These are phyloP conservation scores for Porites australiensis DNA, from an alignment of 64 coral and sea anemone species.

Conservation along the genomic window DNA sequence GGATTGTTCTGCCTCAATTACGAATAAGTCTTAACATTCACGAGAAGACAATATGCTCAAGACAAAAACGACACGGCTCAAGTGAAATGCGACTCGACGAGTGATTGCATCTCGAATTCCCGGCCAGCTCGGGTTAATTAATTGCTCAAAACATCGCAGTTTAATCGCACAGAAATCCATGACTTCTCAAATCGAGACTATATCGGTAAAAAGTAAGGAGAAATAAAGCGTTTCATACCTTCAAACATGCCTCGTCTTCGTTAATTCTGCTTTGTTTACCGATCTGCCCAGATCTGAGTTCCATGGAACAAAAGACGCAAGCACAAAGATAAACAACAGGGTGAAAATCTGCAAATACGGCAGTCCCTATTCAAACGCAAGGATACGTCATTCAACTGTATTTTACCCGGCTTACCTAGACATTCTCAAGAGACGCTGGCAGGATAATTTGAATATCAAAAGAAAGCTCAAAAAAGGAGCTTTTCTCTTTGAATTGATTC, in stretches of 20 bases:
- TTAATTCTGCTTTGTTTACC: slow-evolving; percentile 22
- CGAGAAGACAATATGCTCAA: not conserved
- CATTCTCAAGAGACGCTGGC: slow-evolving; percentile 18
- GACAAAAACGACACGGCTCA: not conserved
- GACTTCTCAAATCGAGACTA: not conserved
- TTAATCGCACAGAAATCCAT: not conserved
- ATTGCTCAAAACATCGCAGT: not conserved
- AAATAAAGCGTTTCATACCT: slow-evolving; percentile 11
- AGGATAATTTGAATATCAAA: slow-evolving; percentile 51
- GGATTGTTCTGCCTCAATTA: not conserved
- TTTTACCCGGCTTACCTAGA: slow-evolving; percentile 17
- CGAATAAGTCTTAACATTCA: not conserved
- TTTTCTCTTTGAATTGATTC: not conserved
- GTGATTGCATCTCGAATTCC: not conserved
- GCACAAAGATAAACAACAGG: slow-evolving; percentile 23
- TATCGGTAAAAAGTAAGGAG: not conserved
- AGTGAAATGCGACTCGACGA: not conserved
- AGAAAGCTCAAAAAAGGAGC: slow-evolving; percentile 10
- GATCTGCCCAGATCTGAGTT: slow-evolving; percentile 35
- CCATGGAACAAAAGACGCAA: not conserved
- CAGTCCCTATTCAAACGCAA: slow-evolving; percentile 4
- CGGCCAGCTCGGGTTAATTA: not conserved
- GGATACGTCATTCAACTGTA: slow-evolving; percentile 37
- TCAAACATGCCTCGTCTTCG: slow-evolving; percentile 29
- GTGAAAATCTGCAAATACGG: slow-evolving; percentile 19